These are phyloP conservation scores for Ophion costatus DNA, from an alignment of 2,888 invertebrate species.

Conservation along the genomic window DNA sequence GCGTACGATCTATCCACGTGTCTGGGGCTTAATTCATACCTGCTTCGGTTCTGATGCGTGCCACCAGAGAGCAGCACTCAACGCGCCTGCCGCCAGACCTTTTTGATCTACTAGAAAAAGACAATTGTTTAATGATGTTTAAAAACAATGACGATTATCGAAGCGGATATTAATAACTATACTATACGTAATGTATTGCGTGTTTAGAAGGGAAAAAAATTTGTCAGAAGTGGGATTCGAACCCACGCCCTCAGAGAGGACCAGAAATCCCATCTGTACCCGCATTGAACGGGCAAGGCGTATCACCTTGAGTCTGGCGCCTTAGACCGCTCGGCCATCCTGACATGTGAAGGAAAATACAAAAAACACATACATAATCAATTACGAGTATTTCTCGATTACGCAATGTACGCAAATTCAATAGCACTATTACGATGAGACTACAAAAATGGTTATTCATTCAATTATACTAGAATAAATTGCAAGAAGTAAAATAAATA, in stretches of 20 bases:
- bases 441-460: no score
- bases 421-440: no score
- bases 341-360: conserved; percentile 78
- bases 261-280: conserved; percentile 79
- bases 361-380: no score
- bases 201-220: conserved; percentile 72
- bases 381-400: no score
- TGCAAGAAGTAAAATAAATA: no score
- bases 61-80: conserved; percentile 7
- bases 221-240: conserved; percentile 87
- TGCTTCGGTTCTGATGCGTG: conserved; percentile 34
- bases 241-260: conserved; percentile 87
- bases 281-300: conserved; percentile 57
- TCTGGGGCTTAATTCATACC: conserved; percentile 11
- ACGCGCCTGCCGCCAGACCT: not conserved
- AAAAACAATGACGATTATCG: not conserved
- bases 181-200: not conserved
- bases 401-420: no score
- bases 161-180: not conserved
- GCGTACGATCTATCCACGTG: no score
- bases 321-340: conserved; percentile 87
- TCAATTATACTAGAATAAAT: no score
- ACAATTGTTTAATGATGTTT: not conserved
- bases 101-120: not conserved
- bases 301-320: conserved; percentile 86